Evolutionary conservation across 2,797 vertebrate species (phyloP).

Genomic region (Botia kubotai): DNA sequence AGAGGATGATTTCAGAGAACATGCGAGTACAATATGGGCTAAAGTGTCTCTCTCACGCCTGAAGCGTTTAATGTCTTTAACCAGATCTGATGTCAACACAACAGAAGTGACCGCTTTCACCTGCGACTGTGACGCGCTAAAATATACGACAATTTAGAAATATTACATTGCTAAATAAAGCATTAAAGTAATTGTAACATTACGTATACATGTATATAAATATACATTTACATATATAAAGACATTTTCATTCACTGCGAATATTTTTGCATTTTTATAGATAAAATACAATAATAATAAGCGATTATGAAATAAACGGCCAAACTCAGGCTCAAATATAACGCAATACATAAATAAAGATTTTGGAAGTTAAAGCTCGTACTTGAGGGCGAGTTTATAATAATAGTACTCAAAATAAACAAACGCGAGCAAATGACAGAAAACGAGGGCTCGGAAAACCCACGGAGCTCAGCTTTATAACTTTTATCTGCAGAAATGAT

Average conservation of each 20-base stretch:
- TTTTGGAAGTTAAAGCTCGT: conserved; percentile 5
- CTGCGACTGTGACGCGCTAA: conserved; percentile 12
- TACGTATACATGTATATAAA: neutral
- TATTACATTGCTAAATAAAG: neutral
- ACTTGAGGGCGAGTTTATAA: conserved; percentile 9
- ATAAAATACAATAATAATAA: neutral
- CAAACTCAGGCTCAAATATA: neutral
- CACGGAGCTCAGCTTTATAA: conserved; percentile 80
- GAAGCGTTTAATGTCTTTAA: conserved; percentile 66
- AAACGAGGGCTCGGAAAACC: conserved; percentile 60
- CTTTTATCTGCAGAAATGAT: conserved; percentile 55
- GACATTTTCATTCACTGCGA: neutral
- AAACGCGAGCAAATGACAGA: conserved; percentile 72
- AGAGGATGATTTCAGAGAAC: conserved; percentile 36
- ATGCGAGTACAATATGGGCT: conserved; percentile 68
- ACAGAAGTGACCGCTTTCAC: conserved; percentile 32
- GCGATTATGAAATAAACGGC: neutral
- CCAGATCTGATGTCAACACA: conserved; percentile 45
- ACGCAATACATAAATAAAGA: neutral
- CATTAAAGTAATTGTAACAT: too few relatives aligned
- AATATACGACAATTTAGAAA: neutral
- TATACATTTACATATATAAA: neutral
- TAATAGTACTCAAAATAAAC: conserved; percentile 19
- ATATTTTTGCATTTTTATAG: neutral
- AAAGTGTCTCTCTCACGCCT: conserved; percentile 67